Conservation (phyloP, 2,113 vertebrate genomes). For the Myrmophylax atrothorax region DNA sequence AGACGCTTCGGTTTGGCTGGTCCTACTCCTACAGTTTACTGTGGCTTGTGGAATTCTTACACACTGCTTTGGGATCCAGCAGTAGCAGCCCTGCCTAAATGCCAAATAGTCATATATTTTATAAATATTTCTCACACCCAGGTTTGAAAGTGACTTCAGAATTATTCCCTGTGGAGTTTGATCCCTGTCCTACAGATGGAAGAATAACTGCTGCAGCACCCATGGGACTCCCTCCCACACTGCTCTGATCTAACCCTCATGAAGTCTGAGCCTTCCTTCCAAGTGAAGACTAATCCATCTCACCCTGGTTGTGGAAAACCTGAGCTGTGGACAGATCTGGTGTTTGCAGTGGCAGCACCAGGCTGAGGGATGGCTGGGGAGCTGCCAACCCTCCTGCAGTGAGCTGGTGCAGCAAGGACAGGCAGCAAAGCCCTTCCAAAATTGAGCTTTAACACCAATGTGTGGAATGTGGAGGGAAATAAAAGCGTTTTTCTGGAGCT, state of each 20-base stretch:
- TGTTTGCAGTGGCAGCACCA: not conserved
- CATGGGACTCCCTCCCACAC: fast-evolving
- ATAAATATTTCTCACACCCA: not conserved
- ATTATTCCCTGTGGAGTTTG: not conserved
- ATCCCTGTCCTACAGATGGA: not conserved
- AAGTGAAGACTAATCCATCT: not conserved
- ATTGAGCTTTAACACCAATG: not conserved
- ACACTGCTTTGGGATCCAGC: not conserved
- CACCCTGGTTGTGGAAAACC: not conserved
- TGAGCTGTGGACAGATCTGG: not conserved
- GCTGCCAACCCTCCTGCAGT: not conserved
- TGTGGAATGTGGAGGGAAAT: not conserved
- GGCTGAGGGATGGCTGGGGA: not conserved
- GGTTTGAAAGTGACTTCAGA: not conserved
- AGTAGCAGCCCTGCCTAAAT: not conserved
- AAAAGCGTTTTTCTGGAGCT: not conserved
- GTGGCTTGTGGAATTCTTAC: not conserved
- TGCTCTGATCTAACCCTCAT: not conserved
- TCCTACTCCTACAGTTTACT: not conserved
- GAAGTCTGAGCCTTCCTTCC: not conserved
- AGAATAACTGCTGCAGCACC: not conserved
- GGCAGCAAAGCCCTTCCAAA: not conserved
- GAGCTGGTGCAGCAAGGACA: not conserved
- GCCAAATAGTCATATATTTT: not conserved
- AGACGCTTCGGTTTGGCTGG: not conserved